These are phyloP conservation scores for Ennomos fuscantarius DNA, from an alignment of 2,888 invertebrate genomes.

Conservation along the genomic window DNA sequence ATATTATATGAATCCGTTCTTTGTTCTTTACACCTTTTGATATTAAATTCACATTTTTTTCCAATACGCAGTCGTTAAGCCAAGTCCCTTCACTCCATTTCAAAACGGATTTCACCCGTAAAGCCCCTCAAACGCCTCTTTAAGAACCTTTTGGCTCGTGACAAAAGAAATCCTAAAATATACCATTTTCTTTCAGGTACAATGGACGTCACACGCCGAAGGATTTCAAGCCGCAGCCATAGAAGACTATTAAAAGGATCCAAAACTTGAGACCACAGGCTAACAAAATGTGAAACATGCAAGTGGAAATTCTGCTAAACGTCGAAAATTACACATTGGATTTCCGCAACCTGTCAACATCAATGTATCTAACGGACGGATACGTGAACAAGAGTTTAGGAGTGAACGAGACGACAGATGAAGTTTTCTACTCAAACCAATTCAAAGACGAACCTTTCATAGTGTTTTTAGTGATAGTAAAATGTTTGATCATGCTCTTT, in stretches of 20 bases:
- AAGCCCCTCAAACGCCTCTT: conserved; percentile 29
- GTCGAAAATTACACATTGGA: conserved; percentile 70
- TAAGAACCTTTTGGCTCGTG: conserved; percentile 22
- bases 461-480: conserved; percentile 86
- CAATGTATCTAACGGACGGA: conserved; percentile 77
- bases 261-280: conserved; percentile 32
- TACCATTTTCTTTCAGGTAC: conserved; percentile 38
- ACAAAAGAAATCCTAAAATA: conserved; percentile 36
- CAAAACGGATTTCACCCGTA: conserved; percentile 28
- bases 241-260: conserved; percentile 33
- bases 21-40: not conserved
- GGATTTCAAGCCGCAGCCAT: conserved; percentile 15
- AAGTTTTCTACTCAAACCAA: conserved; percentile 68
- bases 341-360: conserved; percentile 69
- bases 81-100: conserved; percentile 23
- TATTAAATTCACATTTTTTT: conserved; percentile 17
- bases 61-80: conserved; percentile 19
- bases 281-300: conserved; percentile 70
- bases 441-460: conserved; percentile 80
- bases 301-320: conserved; percentile 62
- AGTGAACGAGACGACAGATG: conserved; percentile 66
- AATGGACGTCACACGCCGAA: conserved; percentile 29
- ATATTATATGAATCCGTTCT: not conserved
- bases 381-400: conserved; percentile 68
- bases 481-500: conserved; percentile 93